Conservation (phyloP, 2,113 vertebrate species). For the Promerops cafer region DNA sequence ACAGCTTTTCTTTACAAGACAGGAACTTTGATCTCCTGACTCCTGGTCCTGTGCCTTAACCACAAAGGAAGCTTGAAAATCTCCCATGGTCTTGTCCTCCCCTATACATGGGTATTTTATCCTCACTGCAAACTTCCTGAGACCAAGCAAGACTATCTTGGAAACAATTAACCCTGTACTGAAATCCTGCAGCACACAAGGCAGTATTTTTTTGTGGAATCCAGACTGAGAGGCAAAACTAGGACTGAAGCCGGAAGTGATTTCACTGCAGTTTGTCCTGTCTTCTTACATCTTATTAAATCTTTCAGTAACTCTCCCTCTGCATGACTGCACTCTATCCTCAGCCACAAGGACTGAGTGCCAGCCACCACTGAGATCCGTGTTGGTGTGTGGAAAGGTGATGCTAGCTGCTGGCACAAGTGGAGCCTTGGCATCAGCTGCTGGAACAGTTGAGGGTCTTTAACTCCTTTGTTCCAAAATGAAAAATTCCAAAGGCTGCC, state of each 20-base stretch:
- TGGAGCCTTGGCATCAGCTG: neutral
- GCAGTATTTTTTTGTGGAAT: neutral
- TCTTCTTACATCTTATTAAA: neutral
- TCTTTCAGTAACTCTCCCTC: neutral
- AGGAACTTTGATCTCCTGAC: neutral
- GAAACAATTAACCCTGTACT: neutral
- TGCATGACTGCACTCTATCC: neutral
- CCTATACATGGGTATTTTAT: neutral
- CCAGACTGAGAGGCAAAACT: neutral
- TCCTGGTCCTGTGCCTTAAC: constrained; percentile 4
- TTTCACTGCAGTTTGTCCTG: neutral
- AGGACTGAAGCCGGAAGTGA: neutral
- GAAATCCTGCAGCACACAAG: neutral
- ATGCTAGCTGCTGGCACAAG: neutral
- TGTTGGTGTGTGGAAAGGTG: neutral
- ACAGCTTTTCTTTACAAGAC: neutral
- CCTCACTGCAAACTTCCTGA: neutral
- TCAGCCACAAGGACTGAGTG: neutral
- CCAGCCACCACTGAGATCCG: rapidly evolving
- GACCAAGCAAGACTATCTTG: neutral
- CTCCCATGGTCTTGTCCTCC: neutral
- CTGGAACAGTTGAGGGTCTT: neutral
- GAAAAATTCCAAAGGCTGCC: neutral
- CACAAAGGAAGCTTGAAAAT: constrained; percentile 4
- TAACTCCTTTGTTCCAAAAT: neutral